phyloP scores from a whole-genome alignment of 1,140 invertebrate species.

The Polyergus mexicanus region DNA sequence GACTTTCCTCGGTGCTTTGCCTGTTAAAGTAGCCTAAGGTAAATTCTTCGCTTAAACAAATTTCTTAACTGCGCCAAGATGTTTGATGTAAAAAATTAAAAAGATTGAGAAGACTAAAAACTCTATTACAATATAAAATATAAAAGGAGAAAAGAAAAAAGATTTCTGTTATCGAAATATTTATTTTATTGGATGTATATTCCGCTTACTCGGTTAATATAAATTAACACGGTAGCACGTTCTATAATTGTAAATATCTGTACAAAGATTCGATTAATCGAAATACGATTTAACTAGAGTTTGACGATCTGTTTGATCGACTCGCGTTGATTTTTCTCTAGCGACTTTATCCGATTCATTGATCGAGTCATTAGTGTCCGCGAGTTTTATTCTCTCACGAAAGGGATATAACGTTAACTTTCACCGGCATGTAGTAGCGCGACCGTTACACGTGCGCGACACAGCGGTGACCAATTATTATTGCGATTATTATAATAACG shows the following conservation, averaged over 20 bases:
- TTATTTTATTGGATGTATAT: too few species aligned
- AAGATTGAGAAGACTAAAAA: slow-evolving; percentile 6
- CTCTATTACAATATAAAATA: slow-evolving; percentile 1
- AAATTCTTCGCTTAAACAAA: slow-evolving; percentile 54
- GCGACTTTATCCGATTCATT: slow-evolving; percentile 27
- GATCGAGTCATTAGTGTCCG: slow-evolving; percentile 59
- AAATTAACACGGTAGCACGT: too few species aligned
- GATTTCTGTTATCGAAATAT: too few species aligned
- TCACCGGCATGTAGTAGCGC: slow-evolving; percentile 14
- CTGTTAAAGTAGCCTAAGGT: slow-evolving; percentile 44
- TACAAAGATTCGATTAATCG: not conserved
- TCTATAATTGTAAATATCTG: not conserved
- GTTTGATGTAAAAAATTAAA: slow-evolving; percentile 54
- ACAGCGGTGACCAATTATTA: slow-evolving; percentile 75
- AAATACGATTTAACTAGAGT: slow-evolving; percentile 22
- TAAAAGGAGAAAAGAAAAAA: not conserved
- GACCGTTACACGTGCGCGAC: slow-evolving; percentile 35
- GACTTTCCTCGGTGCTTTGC: slow-evolving; percentile 23
- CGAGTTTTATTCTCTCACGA: slow-evolving; percentile 36
- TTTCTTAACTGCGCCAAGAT: slow-evolving; percentile 58
- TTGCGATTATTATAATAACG: slow-evolving; percentile 81
- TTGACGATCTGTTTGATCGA: slow-evolving; percentile 11
- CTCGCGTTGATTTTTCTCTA: slow-evolving; percentile 22
- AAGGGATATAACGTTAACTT: slow-evolving; percentile 74
- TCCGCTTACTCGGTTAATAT: too few species aligned